A percentile compares a stretch with the other conserved stretches of the same genome.
Conservation (phyloP, 2,888 invertebrate genomes). For the Malthinus seriepunctatus region DNA sequence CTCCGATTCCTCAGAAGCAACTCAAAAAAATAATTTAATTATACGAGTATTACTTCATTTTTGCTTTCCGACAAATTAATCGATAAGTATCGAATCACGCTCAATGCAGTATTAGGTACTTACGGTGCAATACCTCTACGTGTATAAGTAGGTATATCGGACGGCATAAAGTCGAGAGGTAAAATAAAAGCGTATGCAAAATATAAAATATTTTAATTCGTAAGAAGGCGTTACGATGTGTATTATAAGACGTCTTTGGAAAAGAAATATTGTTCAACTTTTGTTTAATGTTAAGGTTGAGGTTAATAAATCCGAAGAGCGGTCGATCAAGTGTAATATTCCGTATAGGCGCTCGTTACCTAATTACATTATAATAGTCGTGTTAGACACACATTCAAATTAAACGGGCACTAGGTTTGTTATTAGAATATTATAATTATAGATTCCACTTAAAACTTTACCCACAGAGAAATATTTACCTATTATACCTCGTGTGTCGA, state of each 20-base stretch:
- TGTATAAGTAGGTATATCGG: no score
- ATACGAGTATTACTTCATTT: no score
- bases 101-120: no score
- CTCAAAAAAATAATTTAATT: background rate
- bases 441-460: background rate
- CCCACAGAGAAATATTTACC: background rate
- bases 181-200: slow-evolving; percentile 48
- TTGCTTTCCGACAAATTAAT: no score
- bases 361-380: slow-evolving; percentile 33
- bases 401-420: slow-evolving; percentile 10
- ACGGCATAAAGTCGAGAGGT: slow-evolving; percentile 14
- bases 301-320: slow-evolving; percentile 27
- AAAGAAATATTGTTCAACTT: slow-evolving; percentile 49
- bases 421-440: slow-evolving; percentile 23
- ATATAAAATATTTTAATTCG: slow-evolving; percentile 52
- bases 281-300: slow-evolving; percentile 23
- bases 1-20: slow-evolving; percentile 17
- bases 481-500: background rate
- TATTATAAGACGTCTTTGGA: slow-evolving; percentile 46
- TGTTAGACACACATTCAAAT: slow-evolving; percentile 18
- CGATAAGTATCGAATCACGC: slow-evolving; percentile 2
- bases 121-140: no score
- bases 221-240: slow-evolving; percentile 49
- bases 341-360: slow-evolving; percentile 23
- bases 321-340: slow-evolving; percentile 29